A percentile compares a stretch with the other conserved stretches of the same genome.
Evolutionary conservation across 2,797 vertebrate genomes (phyloP).

Genomic region (Lates japonicus): DNA sequence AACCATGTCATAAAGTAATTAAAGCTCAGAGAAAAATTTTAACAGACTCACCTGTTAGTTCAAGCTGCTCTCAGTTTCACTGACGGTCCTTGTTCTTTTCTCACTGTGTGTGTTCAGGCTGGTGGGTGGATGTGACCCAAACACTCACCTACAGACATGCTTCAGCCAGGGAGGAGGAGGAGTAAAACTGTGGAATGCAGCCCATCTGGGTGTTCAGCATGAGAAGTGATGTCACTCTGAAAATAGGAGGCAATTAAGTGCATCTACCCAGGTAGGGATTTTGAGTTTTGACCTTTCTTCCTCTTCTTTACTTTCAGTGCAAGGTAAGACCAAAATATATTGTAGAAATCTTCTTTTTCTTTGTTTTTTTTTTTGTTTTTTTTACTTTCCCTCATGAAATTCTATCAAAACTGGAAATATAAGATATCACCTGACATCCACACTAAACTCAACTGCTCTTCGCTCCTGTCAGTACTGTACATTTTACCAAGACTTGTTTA

Average conservation of each 20-base stretch:
- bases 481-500: no score
- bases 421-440: neutral
- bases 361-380: neutral
- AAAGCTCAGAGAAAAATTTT: neutral
- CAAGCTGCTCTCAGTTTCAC: neutral
- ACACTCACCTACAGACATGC: constrained; percentile 13
- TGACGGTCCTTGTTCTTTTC: neutral
- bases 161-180: constrained; percentile 26
- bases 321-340: neutral
- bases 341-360: neutral
- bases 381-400: neutral
- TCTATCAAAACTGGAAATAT: neutral
- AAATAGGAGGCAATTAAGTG: neutral
- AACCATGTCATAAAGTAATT: neutral
- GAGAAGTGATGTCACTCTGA: constrained; percentile 39
- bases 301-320: neutral
- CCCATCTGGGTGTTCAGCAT: constrained; percentile 47
- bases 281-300: neutral
- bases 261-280: neutral
- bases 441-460: neutral
- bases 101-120: constrained; percentile 11
- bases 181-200: constrained; percentile 68
- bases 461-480: neutral
- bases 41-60: constrained; percentile 55
- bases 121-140: constrained; percentile 15